Evolutionary conservation across 2,888 invertebrate species (phyloP), one percentile per base, ranked within the genome.

Genomic region (Orchestes rusci): DNA sequence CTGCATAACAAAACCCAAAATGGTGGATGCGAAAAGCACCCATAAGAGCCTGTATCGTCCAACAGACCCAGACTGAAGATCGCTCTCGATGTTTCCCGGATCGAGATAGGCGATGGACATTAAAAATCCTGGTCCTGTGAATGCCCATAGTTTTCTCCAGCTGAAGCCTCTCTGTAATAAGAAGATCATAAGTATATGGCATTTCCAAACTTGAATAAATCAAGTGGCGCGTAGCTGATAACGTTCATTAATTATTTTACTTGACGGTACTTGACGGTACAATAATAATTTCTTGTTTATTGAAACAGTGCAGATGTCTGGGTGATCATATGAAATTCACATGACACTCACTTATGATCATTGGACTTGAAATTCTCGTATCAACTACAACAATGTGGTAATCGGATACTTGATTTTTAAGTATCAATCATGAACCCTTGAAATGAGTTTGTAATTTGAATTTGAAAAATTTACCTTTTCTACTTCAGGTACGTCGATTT

Each of bases 61-160:
- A 10, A 77, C 68, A 4, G 83, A 75, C 43, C 91, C 92, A 16
- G 86, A 84, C 64, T 88, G 86, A 27, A 93, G 70, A 72, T 93
- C 91, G 31, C 89, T 88, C 70, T 92, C 90, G 56, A 92, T 89
- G 65, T 92, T 93, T 45, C 92, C 91, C 10, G 91, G 91, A 70
- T 92, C 91, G 43, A 92, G 70, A 67, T 90, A 92, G 10, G 91
- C 91, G 59, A 92, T 91, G 55, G 88, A 88, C 90, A 92, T 92
- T 40, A 92, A 72, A 67, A 91, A 91, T 19, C 91, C 91, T 10
- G 92, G 92, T 3, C 92, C 92, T 0, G 89, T 89, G 65, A 90
- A 92, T 15, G 89, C 87, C 90, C 89, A 91, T 69, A 92, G 69
- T 70, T 89, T 90, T 43, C 80, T 74, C 64, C 84, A 88, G 65